phyloP scores from a whole-genome alignment of 2,888 invertebrate genomes.

The Vandiemenella viatica region DNA sequence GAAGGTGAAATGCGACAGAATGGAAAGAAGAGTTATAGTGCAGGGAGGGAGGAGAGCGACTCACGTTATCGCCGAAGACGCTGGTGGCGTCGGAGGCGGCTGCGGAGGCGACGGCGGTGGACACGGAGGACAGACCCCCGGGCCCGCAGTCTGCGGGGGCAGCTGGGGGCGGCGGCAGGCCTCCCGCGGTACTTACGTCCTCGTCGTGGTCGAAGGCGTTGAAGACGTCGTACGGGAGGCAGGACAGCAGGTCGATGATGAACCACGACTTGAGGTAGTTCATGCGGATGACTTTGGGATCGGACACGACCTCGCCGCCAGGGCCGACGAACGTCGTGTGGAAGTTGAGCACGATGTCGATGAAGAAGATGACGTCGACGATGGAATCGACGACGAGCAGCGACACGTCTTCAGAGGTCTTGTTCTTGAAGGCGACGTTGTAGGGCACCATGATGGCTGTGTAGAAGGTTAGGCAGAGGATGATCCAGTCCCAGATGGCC shows the following conservation, averaged over 20 bases:
- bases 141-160: background rate
- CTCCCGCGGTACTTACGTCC: conserved; percentile 47
- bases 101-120: background rate
- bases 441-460: conserved; percentile 98
- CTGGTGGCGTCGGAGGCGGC: conserved; percentile 7
- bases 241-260: conserved; percentile 95
- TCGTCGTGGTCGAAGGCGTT: conserved; percentile 99
- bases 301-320: conserved; percentile 91
- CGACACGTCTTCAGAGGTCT: conserved; percentile 92
- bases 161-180: background rate
- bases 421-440: conserved; percentile 99
- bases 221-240: conserved; percentile 99
- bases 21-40: too few relatives aligned
- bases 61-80: conserved; percentile 20
- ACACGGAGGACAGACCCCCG: conserved; percentile 7
- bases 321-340: conserved; percentile 99
- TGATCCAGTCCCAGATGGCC: conserved; percentile 99
- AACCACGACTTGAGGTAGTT: conserved; percentile 99
- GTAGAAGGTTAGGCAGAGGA: conserved; percentile 98
- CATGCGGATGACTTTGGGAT: conserved; percentile 94
- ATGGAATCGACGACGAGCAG: conserved; percentile 84
- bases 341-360: conserved; percentile 99
- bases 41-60: too few relatives aligned
- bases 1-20: too few relatives aligned
- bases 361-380: conserved; percentile 99